A percentile compares a stretch with the other conserved stretches of the same genome.
These are phyloP conservation scores for Sinonovacula constricta DNA, from an alignment of 1,140 invertebrate species.

Conservation along the genomic window DNA sequence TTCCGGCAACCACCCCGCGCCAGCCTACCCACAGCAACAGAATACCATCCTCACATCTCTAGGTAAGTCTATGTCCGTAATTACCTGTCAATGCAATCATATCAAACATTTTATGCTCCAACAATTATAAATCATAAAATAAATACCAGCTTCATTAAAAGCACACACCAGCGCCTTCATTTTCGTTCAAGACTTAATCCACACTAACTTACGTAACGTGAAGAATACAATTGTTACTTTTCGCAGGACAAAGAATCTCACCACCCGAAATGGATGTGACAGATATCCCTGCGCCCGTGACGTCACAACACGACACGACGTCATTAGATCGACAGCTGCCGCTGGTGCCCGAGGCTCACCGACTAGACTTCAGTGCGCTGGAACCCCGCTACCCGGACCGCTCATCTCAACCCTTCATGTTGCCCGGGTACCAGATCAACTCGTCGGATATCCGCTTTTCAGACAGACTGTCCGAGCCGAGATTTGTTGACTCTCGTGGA, in stretches of 20 bases:
- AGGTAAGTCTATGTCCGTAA: too few species aligned
- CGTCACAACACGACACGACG: slow-evolving; percentile 35
- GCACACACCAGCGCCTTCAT: too few species aligned
- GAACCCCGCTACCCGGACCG: slow-evolving; percentile 54
- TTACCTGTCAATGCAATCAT: too few species aligned
- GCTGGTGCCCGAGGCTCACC: slow-evolving; percentile 60
- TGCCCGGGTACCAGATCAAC: slow-evolving; percentile 49
- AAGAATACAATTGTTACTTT: too few species aligned
- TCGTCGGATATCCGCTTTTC: slow-evolving; percentile 55
- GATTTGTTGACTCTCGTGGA: slow-evolving; percentile 52
- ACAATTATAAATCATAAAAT: too few species aligned
- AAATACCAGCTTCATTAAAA: too few species aligned
- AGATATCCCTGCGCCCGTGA: slow-evolving; percentile 30
- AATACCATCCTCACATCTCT: slow-evolving; percentile 39
- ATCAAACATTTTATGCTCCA: too few species aligned
- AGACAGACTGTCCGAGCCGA: slow-evolving; percentile 62
- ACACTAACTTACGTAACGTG: too few species aligned
- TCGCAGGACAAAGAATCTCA: slow-evolving; percentile 36
- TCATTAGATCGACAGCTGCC: slow-evolving; percentile 54
- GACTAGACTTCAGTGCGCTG: slow-evolving; percentile 59
- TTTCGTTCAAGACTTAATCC: too few species aligned
- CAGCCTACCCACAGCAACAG: slow-evolving; percentile 55
- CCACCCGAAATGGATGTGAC: slow-evolving; percentile 35
- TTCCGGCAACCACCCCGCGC: slow-evolving; percentile 32
- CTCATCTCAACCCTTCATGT: slow-evolving; percentile 56